Base-by-base conservation (phyloP, 2,888 invertebrate species). In the Coecobrya sp. region DNA sequence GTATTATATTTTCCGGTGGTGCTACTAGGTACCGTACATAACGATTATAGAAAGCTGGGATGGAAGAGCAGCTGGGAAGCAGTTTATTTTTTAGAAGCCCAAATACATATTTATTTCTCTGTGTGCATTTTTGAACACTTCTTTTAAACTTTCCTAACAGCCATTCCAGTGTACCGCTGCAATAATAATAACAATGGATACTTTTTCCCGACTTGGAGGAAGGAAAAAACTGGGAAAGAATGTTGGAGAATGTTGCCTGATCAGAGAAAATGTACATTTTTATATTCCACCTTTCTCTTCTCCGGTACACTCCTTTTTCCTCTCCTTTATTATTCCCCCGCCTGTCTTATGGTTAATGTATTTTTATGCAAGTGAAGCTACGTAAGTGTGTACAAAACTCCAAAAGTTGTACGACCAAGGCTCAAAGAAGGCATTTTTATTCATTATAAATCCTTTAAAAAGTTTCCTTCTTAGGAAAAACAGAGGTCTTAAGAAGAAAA, bases 381-480 rank as follows among this genome's bases (percentile, higher is more conserved):
- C 16, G 7, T 19, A 22, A 22, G 49, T 22, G 42, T 76, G 10
- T 76, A 79, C 25, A 49, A 79, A 22, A 52, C 4, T 3, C 10
- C n/a, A 49, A 79, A 52, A 49, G n/a, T 68, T 42, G 13, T 70
- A 25, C n/a, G 16, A 10, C n/a, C 36, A 73, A 45, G 49, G 49
- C 79, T 49, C 49, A n/a, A 81, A 81, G n/a, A 7, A 59, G 22
- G 65, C 84, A 84, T 84, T 84, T 84, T 84, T 84, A 84, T 84
- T 84, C 84, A 84, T 84, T 84, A 84, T 84, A 65, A 84, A 84
- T 84, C 84, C 65, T 84, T 65, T 42, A 84, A 84, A 82, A 62
- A 84, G 36, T 84, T 65, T 84, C 36, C 16, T 81, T 81, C 59
- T 59, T 22, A 8, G 13, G 76, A 30, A 25, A 76, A 22, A 42